These are phyloP conservation scores for Metacarcinus magister DNA, from an alignment of 2,888 invertebrate genomes.

Conservation along the genomic window DNA sequence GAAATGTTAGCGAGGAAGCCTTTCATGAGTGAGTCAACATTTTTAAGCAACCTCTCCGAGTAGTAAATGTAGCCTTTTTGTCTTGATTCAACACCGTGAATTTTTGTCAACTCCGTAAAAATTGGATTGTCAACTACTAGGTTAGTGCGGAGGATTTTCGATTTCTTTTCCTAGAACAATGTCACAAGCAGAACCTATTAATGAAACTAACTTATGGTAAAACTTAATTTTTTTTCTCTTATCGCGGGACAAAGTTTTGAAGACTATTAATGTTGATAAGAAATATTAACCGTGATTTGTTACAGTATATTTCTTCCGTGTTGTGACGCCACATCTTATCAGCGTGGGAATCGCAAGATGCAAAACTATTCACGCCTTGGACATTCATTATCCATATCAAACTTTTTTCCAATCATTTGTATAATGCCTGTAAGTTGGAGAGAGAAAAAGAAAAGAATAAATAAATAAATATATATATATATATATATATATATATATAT, in stretches of 20 bases:
- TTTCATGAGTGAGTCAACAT: constrained; percentile 6
- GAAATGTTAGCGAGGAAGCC: background rate
- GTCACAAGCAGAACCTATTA: background rate
- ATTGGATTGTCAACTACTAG: background rate
- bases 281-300: background rate
- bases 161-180: background rate
- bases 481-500: no score
- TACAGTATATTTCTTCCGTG: no score
- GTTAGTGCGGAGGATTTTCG: background rate
- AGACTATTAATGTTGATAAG: background rate
- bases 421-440: background rate
- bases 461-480: no score
- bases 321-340: background rate
- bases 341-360: background rate
- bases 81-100: background rate
- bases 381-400: background rate
- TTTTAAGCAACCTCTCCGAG: background rate
- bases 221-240: background rate
- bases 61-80: background rate
- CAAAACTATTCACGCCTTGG: background rate
- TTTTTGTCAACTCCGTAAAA: constrained; percentile 12
- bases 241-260: background rate
- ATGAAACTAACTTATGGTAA: background rate
- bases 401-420: background rate
- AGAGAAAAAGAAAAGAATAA: background rate